These are phyloP conservation scores for Bufo bufo DNA, from an alignment of 2,113 vertebrate species.

Conservation along the genomic window DNA sequence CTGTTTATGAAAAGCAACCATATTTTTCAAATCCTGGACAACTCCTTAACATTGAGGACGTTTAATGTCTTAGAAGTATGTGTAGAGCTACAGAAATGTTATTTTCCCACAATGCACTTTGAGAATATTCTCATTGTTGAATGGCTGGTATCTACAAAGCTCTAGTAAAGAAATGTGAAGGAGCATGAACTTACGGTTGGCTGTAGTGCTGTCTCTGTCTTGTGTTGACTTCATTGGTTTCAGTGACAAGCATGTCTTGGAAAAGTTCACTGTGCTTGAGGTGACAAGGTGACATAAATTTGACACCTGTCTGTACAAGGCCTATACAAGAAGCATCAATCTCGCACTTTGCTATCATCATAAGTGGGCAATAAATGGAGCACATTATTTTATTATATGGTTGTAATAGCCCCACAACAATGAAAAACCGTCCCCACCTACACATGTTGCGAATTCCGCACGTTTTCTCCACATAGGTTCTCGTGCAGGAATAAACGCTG, in stretches of 20 bases:
- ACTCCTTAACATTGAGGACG: too few species aligned
- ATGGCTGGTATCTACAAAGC: background rate
- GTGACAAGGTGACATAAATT: background rate
- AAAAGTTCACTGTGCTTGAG: conserved; percentile 1
- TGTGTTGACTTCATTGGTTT: background rate
- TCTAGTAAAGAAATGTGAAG: background rate
- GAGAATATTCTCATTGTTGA: background rate
- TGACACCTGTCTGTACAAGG: background rate
- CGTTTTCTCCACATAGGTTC: too few species aligned
- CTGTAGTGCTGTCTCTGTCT: background rate
- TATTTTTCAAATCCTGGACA: too few species aligned
- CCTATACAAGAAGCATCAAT: background rate
- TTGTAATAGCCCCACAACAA: background rate
- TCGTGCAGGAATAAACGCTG: too few species aligned
- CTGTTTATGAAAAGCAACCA: too few species aligned
- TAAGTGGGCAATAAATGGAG: background rate
- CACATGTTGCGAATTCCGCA: too few species aligned
- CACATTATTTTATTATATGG: background rate
- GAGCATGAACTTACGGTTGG: background rate
- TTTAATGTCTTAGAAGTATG: too few species aligned
- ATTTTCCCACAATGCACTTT: background rate
- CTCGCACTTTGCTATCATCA: background rate
- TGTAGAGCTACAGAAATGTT: background rate
- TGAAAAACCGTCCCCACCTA: background rate
- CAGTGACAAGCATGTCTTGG: background rate